Percentiles rank a stretch among this genome's conserved stretches.
Evolutionary conservation across 1,140 invertebrate genomes (phyloP).

Genomic region (Spodoptera frugiperda): DNA sequence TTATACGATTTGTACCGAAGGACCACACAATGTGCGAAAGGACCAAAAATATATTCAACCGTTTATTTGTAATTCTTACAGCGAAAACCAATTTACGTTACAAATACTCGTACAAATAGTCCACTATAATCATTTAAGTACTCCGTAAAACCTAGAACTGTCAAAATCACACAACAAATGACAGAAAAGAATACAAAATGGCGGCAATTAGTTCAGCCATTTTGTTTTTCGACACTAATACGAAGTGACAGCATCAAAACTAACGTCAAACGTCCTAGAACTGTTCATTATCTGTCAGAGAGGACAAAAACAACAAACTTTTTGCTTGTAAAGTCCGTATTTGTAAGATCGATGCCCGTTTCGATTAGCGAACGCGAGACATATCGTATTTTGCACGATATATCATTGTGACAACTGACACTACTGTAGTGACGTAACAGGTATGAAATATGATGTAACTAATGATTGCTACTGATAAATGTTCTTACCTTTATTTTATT

Average conservation of each 20-base stretch:
- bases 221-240: background rate
- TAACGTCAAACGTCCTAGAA: constrained; percentile 5
- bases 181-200: background rate
- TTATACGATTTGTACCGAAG: background rate
- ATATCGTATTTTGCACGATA: constrained; percentile 27
- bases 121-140: no score
- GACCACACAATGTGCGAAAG: background rate
- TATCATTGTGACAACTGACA: constrained; percentile 15
- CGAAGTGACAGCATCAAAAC: background rate
- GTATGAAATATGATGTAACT: background rate
- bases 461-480: background rate
- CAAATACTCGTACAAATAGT: no score
- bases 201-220: background rate
- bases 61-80: no score
- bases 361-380: constrained; percentile 12
- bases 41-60: background rate
- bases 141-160: no score
- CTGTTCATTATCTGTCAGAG: constrained; percentile 19
- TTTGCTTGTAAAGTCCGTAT: constrained; percentile 35
- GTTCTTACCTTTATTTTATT: background rate
- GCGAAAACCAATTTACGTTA: no score
- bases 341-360: constrained; percentile 29
- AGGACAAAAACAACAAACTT: constrained; percentile 23
- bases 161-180: no score
- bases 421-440: background rate